Evolutionary conservation across 2,797 vertebrate genomes (phyloP).

Genomic region (Phylloscopus collybita): DNA sequence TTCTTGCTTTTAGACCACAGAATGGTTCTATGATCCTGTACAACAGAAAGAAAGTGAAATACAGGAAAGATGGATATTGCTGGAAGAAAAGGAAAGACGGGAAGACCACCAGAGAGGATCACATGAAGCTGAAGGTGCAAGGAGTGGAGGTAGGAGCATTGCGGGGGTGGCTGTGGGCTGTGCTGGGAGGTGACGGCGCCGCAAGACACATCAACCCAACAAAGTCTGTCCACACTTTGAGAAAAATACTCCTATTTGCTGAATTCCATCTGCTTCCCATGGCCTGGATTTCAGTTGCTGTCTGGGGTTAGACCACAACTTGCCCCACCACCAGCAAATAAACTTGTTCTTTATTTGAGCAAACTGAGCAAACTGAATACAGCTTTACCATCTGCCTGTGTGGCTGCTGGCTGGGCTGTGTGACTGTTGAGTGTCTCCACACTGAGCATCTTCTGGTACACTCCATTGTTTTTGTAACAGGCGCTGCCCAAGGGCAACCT

Average conservation of each 20-base stretch:
- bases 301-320: neutral
- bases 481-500: fast-evolving
- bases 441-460: neutral
- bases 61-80: conserved; percentile 99
- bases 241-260: neutral
- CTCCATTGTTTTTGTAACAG: fast-evolving
- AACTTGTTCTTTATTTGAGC: neutral
- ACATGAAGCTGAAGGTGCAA: conserved; percentile 99
- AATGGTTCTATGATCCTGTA: conserved; percentile 99
- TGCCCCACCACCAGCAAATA: fast-evolving
- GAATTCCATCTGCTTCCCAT: neutral
- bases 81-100: conserved; percentile 99
- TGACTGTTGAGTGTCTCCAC: neutral
- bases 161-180: neutral
- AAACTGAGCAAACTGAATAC: neutral
- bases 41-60: conserved; percentile 99
- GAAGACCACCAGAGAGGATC: conserved; percentile 98
- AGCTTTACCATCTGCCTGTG: fast-evolving
- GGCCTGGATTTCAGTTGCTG: neutral
- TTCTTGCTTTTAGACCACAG: conserved; percentile 89
- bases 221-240: neutral
- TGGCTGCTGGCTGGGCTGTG: neutral
- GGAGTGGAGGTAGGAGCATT: conserved; percentile 90
- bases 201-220: fast-evolving
- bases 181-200: fast-evolving